Conservation (phyloP, 2,113 vertebrate genomes). For the Sorex fumeus region DNA sequence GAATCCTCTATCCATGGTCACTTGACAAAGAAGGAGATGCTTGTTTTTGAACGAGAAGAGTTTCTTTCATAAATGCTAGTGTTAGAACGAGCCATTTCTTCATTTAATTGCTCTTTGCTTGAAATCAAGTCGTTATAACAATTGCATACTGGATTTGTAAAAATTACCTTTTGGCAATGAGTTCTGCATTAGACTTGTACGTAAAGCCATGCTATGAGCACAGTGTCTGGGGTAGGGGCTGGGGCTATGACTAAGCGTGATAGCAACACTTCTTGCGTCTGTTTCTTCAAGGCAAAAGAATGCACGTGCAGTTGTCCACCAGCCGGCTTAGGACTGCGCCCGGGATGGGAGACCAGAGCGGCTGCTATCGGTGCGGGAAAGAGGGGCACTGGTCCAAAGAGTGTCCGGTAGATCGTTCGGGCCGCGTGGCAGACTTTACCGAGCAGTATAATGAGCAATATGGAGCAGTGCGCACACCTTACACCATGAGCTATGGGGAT, state of each 20-base stretch:
- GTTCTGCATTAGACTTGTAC: slow-evolving; percentile 52
- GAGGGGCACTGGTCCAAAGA: slow-evolving; percentile 99
- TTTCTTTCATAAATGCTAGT: slow-evolving; percentile 29
- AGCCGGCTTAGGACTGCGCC: slow-evolving; percentile 98
- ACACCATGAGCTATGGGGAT: slow-evolving; percentile 93
- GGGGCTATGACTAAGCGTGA: slow-evolving; percentile 81
- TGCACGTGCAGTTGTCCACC: slow-evolving; percentile 99
- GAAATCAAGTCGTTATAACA: slow-evolving; percentile 44
- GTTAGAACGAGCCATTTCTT: slow-evolving; percentile 45
- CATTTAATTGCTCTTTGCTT: slow-evolving; percentile 56
- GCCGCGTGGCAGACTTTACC: slow-evolving; percentile 94
- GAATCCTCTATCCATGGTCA: slow-evolving; percentile 46
- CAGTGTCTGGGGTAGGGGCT: slow-evolving; percentile 77
- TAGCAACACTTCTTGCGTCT: slow-evolving; percentile 92
- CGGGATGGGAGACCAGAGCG: slow-evolving; percentile 99
- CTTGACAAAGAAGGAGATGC: slow-evolving; percentile 37
- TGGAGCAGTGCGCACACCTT: slow-evolving; percentile 93
- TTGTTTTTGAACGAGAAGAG: slow-evolving; percentile 25
- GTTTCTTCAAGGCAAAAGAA: slow-evolving; percentile 99
- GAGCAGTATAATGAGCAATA: slow-evolving; percentile 92
- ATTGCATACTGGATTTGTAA: background rate
- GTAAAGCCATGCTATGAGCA: slow-evolving; percentile 68
- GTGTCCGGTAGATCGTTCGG: slow-evolving; percentile 97
- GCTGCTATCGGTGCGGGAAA: slow-evolving; percentile 99
- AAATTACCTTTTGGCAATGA: slow-evolving; percentile 39